These are phyloP conservation scores for Chrysopilus asiliformis DNA, from an alignment of 2,888 invertebrate species.

Conservation along the genomic window DNA sequence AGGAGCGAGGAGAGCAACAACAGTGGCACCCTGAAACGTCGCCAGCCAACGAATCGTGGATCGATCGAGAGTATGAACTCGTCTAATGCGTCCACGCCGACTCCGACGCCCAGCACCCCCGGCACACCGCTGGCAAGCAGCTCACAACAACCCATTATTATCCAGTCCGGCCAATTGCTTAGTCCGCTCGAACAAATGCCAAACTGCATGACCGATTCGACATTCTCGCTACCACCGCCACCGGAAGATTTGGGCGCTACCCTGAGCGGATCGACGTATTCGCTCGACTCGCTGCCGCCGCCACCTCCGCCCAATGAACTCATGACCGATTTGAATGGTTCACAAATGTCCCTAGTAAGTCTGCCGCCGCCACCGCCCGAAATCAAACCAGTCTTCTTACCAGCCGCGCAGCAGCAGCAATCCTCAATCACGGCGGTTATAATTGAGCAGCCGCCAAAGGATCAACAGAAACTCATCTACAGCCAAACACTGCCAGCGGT, in stretches of 20 bases:
- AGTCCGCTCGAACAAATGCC: constrained; percentile 19
- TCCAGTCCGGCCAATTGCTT: constrained; percentile 15
- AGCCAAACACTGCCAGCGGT: constrained; percentile 15
- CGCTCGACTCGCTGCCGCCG: constrained; percentile 67
- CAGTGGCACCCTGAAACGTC: constrained; percentile 34
- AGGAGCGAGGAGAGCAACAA: constrained; percentile 35
- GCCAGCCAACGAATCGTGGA: constrained; percentile 26
- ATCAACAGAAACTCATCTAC: constrained; percentile 10
- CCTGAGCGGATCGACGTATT: constrained; percentile 63
- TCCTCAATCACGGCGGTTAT: constrained; percentile 13
- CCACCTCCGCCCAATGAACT: constrained; percentile 49
- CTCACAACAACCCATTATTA: constrained; percentile 6
- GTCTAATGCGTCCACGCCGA: constrained; percentile 33
- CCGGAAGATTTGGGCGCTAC: constrained; percentile 34
- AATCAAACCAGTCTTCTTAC: constrained; percentile 29
- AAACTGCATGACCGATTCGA: constrained; percentile 39
- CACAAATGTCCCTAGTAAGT: constrained; percentile 54
- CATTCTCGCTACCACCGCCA: constrained; percentile 53
- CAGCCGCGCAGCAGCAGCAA: constrained; percentile 7
- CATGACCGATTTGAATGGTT: constrained; percentile 40
- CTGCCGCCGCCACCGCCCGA: constrained; percentile 61
- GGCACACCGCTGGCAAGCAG: constrained; percentile 24
- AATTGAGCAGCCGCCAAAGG: constrained; percentile 12
- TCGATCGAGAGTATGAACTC: constrained; percentile 29
- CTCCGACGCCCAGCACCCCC: constrained; percentile 33